phyloP scores from a whole-genome alignment of 1,140 invertebrate species.

The Diploscapter pachys region DNA sequence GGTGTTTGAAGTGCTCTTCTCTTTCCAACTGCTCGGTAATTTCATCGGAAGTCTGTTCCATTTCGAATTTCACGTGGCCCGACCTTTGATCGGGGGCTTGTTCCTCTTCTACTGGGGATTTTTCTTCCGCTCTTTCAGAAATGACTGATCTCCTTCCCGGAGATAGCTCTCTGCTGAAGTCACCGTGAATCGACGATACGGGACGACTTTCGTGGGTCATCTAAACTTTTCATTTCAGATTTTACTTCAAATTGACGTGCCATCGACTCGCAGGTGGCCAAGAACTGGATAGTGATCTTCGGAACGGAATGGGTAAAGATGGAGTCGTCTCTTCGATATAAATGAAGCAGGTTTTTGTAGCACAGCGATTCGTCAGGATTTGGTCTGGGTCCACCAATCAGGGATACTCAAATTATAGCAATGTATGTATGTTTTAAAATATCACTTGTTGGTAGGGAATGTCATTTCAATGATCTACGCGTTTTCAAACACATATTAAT shows the following conservation, averaged over 20 bases:
- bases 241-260: slow-evolving; percentile 14
- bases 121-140: background rate
- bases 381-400: slow-evolving; percentile 24
- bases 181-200: background rate
- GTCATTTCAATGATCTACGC: too few species aligned
- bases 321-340: slow-evolving; percentile 20
- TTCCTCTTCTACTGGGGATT: background rate
- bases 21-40: too few species aligned
- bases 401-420: slow-evolving; percentile 3
- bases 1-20: too few species aligned
- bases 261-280: slow-evolving; percentile 5
- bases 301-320: slow-evolving; percentile 14
- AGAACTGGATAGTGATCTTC: slow-evolving; percentile 15
- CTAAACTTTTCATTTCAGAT: background rate
- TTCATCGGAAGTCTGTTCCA: too few species aligned
- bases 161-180: background rate
- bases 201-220: background rate
- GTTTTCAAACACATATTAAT: too few species aligned
- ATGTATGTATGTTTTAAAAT: too few species aligned
- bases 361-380: slow-evolving; percentile 29
- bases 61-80: too few species aligned
- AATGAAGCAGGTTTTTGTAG: slow-evolving; percentile 25
- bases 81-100: background rate
- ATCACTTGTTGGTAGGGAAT: too few species aligned
- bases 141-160: background rate